Evolutionary conservation across 2,888 invertebrate species (phyloP), one percentile per base, ranked within the genome.

Genomic region (Dioctria rufipes): DNA sequence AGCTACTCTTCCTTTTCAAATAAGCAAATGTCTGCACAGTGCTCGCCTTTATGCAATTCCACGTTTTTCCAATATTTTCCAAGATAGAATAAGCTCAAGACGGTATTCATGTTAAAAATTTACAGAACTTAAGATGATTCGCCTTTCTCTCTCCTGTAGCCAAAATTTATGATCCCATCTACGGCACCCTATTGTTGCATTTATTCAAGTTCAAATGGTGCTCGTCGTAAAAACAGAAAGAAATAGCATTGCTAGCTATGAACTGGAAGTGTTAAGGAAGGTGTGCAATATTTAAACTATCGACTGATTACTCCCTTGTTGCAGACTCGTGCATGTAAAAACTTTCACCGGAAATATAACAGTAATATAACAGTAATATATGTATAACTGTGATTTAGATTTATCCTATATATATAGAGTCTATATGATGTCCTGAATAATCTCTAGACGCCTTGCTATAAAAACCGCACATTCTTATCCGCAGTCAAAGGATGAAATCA

Each of bases 401-500:
- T 58, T n/a, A 9, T 58, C 5, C 11, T n/a, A 13, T 5, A 13
- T n/a, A 11, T 58, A 13, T 11, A 13, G 58, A 13, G 58, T 5
- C 5, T 3, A 8, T 58, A 13, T 5, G 25, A 5, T 13, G 58
- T 25, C 51, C 25, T 58, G 58, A 5, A 58, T 71, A 54, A 71
- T 71, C 49, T 40, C 51, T 11, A 37, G 71, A 37, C 51, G 51
- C 40, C 71, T 39, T 25, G 25, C 25, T 2, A 25, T 25, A 25
- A 51, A 71, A 71, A 71, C 71, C 71, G 71, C 71, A 71, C 71
- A 71, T 54, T 71, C 71, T 71, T 71, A 71, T 39, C 71, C 71
- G 71, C 71, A 71, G 49, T 69, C 71, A 51, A 49, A 71, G 71
- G 71, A 71, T 51, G 13, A 39, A 54, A 71, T 71, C 71, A 71